Evolutionary conservation across 1,140 invertebrate genomes (phyloP), one percentile per base, ranked within the genome.

Genomic region (Gerris buenoi): DNA sequence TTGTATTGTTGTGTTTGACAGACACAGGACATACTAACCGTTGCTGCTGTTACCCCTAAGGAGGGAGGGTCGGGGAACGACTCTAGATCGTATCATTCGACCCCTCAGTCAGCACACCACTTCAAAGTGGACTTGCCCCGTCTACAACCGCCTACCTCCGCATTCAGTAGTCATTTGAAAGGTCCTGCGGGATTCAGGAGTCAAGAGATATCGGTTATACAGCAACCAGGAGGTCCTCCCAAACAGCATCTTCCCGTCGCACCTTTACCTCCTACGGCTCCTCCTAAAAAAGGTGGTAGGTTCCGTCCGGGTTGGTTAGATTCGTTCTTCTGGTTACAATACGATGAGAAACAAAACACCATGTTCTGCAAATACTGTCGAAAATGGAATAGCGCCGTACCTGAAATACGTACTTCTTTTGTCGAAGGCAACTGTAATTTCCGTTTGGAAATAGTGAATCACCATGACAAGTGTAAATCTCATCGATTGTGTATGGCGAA

Each of bases 391-490:
- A 79, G 81, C 33, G 81, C 83, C 14, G 78, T 88, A 66, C 84
- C 85, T 18, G 84, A 86, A 65, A 85, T 86, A 72, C 81, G 85
- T 64, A 88, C 86, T 25, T 87, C 85, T 1, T 88, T 88, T 71
- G 84, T 86, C 2, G 82, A 85, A 70, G 86, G 86, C n/a, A 88
- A 86, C 72, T 82, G 82, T 27, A 88, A 88, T 74, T 88, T 88
- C 76, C 80, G 86, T 65, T 77, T 87, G 29, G 86, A 88, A 77
- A 88, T 88, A 71, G 82, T 88, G 25, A 87, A 88, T 74, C 86
- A 88, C 76, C 86, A 88, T 73, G 84, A 87, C 75, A 87, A 85
- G 73, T 87, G 85, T 73, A 88, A 88, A 75, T 85, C 85, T n/a
- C 85, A 88, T 73, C 81, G 83, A 69, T 73, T 87, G 65, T 88